Conservation (phyloP, 1,140 invertebrate species). For the Gyrodactylus bullatarudis region DNA sequence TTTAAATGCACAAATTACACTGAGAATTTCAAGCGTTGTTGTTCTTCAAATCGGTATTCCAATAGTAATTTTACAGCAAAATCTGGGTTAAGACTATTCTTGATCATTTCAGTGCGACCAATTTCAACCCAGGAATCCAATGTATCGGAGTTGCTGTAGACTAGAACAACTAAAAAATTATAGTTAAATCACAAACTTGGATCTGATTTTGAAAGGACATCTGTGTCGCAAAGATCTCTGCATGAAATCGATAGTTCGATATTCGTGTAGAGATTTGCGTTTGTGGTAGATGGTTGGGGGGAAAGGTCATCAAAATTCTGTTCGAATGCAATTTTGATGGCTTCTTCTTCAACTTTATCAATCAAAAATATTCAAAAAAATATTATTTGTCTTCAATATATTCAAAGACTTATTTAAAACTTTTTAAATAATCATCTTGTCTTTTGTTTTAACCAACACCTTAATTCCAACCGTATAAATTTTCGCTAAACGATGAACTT, state of each 20-base stretch:
- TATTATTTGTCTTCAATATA: no score
- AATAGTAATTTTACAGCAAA: constrained; percentile 24
- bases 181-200: constrained; percentile 12
- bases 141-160: neutral
- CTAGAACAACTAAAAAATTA: constrained; percentile 12
- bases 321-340: neutral
- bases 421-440: no score
- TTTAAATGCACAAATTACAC: constrained; percentile 13
- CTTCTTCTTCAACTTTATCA: neutral
- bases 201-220: constrained; percentile 19
- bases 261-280: neutral
- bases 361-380: neutral
- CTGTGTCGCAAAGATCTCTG: constrained; percentile 16
- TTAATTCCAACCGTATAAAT: neutral
- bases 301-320: neutral
- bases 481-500: neutral
- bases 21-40: constrained; percentile 20
- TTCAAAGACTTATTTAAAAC: no score
- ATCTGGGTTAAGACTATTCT: constrained; percentile 24
- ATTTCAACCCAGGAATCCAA: constrained; percentile 13
- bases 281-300: neutral
- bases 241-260: constrained; percentile 9
- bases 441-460: neutral
- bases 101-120: constrained; percentile 24
- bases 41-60: constrained; percentile 26